Percentiles rank a stretch among this genome's conserved stretches.
phyloP scores from a whole-genome alignment of 2,113 vertebrate species.

The Piprites chloris region DNA sequence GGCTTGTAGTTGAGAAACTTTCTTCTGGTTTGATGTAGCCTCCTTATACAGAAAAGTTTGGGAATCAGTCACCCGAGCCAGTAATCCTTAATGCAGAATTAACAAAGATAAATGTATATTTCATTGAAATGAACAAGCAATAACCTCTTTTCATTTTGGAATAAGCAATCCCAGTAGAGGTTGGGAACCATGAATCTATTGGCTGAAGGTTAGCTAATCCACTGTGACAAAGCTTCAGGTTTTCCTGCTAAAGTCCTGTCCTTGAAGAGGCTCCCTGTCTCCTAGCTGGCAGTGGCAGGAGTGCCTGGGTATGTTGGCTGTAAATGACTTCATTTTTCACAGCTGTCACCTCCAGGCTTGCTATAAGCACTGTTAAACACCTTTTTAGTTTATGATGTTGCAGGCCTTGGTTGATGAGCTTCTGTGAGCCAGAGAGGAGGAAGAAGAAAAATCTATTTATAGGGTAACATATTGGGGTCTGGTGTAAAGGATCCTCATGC shows the following conservation, averaged over 20 bases:
- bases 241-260: not conserved
- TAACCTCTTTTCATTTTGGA: not conserved
- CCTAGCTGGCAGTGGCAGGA: not conserved
- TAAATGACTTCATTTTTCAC: conserved; percentile 22
- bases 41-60: not conserved
- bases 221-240: not conserved
- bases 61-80: not conserved
- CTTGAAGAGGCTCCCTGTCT: not conserved
- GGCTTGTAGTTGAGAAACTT: not conserved
- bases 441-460: not conserved
- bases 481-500: not conserved
- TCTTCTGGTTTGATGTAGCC: not conserved
- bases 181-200: not conserved
- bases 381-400: not conserved
- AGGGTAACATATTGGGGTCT: not conserved
- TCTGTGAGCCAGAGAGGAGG: not conserved
- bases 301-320: not conserved
- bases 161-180: not conserved
- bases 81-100: not conserved
- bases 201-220: not conserved
- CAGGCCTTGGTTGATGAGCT: not conserved
- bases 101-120: not conserved
- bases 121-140: not conserved
- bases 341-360: not conserved
- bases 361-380: not conserved